Evolutionary conservation across 2,797 vertebrate genomes (phyloP).

Genomic region (Hyperoplus lanceolatus): DNA sequence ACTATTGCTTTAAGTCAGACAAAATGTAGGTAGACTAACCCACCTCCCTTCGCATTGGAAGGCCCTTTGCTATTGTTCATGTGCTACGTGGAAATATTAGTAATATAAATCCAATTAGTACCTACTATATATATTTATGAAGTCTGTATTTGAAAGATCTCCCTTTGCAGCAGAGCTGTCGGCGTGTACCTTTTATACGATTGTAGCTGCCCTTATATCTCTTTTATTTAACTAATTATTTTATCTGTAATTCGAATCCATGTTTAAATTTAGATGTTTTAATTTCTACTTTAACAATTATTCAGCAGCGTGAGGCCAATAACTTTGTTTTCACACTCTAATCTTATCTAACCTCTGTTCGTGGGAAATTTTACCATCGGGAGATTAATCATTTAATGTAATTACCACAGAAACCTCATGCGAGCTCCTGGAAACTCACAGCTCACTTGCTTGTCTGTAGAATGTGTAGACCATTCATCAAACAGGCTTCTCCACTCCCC

Average conservation of each 20-base stretch:
- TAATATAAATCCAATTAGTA: too few species aligned
- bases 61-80: constrained; percentile 8
- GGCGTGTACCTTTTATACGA: not conserved
- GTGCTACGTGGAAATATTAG: constrained; percentile 4
- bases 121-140: too few species aligned
- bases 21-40: not conserved
- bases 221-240: constrained; percentile 38
- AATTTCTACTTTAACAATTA: constrained; percentile 71
- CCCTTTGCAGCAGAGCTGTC: not conserved
- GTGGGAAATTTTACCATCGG: constrained; percentile 70
- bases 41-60: not conserved
- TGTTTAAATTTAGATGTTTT: constrained; percentile 54
- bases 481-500: constrained; percentile 64
- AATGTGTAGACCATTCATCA: constrained; percentile 87
- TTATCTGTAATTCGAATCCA: constrained; percentile 59
- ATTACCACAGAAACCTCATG: constrained; percentile 82
- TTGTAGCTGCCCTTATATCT: constrained; percentile 11
- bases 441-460: constrained; percentile 86
- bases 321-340: constrained; percentile 68
- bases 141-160: not conserved
- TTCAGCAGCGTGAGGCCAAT: constrained; percentile 73
- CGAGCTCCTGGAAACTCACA: constrained; percentile 74
- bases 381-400: constrained; percentile 86
- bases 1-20: not conserved
- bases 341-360: constrained; percentile 71